phyloP scores from a whole-genome alignment of 1,140 invertebrate genomes.

The Copidosoma floridanum region DNA sequence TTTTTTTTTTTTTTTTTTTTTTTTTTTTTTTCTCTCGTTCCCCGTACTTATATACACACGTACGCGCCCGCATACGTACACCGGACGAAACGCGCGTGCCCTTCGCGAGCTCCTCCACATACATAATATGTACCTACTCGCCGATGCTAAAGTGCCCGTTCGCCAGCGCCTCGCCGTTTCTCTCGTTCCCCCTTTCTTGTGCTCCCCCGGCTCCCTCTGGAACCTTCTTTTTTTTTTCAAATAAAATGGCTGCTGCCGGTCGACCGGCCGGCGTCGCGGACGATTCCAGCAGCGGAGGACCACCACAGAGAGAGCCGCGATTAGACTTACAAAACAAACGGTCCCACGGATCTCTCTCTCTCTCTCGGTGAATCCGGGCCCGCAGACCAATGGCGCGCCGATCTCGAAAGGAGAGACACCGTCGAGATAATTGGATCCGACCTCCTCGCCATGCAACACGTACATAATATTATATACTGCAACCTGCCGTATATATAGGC shows the following conservation, averaged over 20 bases:
- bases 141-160: too few relatives aligned
- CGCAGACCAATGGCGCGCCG: slow-evolving; percentile 53
- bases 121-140: too few relatives aligned
- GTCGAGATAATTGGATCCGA: slow-evolving; percentile 58
- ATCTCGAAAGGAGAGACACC: slow-evolving; percentile 52
- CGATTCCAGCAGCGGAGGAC: slow-evolving; percentile 35
- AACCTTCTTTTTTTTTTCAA: slow-evolving; percentile 23
- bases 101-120: too few relatives aligned
- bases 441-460: too few relatives aligned
- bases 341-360: slow-evolving; percentile 40
- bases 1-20: slow-evolving; percentile 23
- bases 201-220: slow-evolving; percentile 23
- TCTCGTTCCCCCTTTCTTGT: slow-evolving; percentile 22
- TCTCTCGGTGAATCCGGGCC: slow-evolving; percentile 8
- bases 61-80: too few relatives aligned
- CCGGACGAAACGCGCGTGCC: too few relatives aligned
- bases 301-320: slow-evolving; percentile 47
- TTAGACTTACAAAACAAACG: slow-evolving; percentile 60
- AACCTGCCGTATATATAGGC: too few relatives aligned
- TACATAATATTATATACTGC: too few relatives aligned
- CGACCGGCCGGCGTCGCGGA: slow-evolving; percentile 18
- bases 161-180: background rate
- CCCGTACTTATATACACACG: too few relatives aligned
- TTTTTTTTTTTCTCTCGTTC: background rate
- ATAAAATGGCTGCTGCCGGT: slow-evolving; percentile 40